These are phyloP conservation scores for Plecturocebus donacophilus DNA, from an alignment of 2,113 vertebrate species.

Conservation along the genomic window DNA sequence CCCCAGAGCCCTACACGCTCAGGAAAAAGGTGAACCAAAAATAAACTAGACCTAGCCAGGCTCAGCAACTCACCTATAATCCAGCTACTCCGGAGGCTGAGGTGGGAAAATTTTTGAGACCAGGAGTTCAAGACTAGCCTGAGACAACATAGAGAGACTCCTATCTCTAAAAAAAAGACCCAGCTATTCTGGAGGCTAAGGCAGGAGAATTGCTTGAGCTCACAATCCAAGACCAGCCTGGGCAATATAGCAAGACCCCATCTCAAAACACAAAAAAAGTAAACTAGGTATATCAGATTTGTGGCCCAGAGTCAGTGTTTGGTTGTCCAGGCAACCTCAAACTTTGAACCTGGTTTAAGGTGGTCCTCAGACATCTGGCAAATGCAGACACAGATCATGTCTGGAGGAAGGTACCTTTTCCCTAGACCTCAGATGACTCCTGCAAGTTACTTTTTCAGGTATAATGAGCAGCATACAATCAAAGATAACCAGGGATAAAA, in stretches of 20 bases:
- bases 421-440: background rate
- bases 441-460: background rate
- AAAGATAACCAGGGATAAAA: background rate
- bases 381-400: background rate
- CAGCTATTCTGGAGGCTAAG: background rate
- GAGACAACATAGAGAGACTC: background rate
- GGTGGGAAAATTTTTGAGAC: background rate
- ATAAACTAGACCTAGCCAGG: background rate
- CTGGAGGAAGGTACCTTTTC: background rate
- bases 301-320: background rate
- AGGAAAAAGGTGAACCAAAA: background rate
- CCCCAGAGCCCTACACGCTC: background rate
- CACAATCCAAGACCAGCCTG: background rate
- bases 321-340: background rate
- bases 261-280: background rate
- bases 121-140: background rate
- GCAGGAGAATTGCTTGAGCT: background rate
- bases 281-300: background rate
- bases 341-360: background rate
- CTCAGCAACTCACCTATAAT: background rate
- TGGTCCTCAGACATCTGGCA: background rate
- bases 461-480: background rate
- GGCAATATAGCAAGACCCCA: no score
- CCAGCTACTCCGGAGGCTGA: background rate
- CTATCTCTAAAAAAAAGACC: background rate